Evolutionary conservation across 2,797 vertebrate genomes (phyloP), one percentile per base, ranked within the genome.

Genomic region (Neoniphon sammara): DNA sequence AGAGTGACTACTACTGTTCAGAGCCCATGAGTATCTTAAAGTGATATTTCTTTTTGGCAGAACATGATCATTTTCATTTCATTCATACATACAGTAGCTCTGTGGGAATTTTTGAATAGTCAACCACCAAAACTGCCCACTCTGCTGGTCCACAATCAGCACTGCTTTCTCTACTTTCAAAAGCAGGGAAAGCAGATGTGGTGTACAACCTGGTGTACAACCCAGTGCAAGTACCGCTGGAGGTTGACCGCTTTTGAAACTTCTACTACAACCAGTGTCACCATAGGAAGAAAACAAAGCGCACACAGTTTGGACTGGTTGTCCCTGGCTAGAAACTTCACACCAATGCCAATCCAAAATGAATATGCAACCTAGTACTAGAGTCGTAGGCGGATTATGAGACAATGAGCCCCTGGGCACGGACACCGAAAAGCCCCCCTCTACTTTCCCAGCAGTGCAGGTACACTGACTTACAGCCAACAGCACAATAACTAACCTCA

Each of bases 1-100:
- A 34, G 31, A n/a, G 66, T n/a, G n/a, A 64, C 31, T 34, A 69
- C 74, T 5, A 17, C 27, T 27, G 1, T 80, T 68, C 83, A 81
- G 30, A 62, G 61, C 15, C 62, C 27, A 18, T 23, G 12, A 73
- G 56, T 31, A 42, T 75, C 61, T 71, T 47, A 11, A 27, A 68
- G 20, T 36, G 63, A 72, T 42, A 36, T 17, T 21, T 66, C 36
- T 14, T 44, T 74, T 47, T 79, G 34, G 60, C 34, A 74, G 1
- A 71, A 42, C 20, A 17, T 70, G 46, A 72, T 63, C 21, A 15
- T 50, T 56, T 57, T 53, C 39, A 12, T 59, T 34, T 34, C 31
- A 34, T 34, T 34, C 5, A 7, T 7, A 34, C 31, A 34, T 7
- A 34, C 31, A 23, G 31, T 56, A 55, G 39, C 53, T 67, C 11